Base-by-base conservation (phyloP, 2,888 invertebrate species). In the Drosophila austrosaltans region DNA sequence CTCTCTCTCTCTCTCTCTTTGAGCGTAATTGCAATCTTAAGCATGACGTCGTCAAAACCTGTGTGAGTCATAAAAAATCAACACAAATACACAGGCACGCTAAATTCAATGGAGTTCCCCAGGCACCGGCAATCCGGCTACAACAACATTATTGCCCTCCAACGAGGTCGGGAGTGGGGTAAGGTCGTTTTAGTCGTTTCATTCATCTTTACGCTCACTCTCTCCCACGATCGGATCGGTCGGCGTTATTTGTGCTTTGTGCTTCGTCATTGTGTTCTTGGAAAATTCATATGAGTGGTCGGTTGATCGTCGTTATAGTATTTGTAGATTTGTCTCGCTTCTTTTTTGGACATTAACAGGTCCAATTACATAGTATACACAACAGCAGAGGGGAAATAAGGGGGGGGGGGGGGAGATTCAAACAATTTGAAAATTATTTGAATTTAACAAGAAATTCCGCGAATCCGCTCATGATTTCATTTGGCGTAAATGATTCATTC, bases 251-350 rank as follows among this genome's bases (percentile, higher is more conserved):
- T 16, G 22, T 22, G 44, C 48, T 39, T 10, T 78, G 58, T 77
- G 79, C 69, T 64, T 66, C 82, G 90, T 91, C 92, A 91, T 82
- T 63, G 68, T 61, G 69, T 92, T 91, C 92, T 78, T 63, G 77
- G 92, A 89, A 91, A 89, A 77, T 72, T 72, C 42, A 69, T 60
- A 90, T 90, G 90, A 91, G 78, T 89, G 75, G 80, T 72, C 57
- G 90, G 90, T 78, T 89, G 75, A 79, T 72, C 57, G 42, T 60
- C 8, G 44, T 16, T 8, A 20, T 48, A 8, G 48, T 10, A 48
- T 1, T 48, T 25, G 48, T 48, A 48, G 48, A 48, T 48, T 48
- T 48, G 48, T 48, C 74, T 64, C 42, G 56, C 54, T 39, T 36
- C 16, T 16, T 59, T 68, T 77, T 73, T 67, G 66, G 69, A 40